These are phyloP conservation scores for Epirrhoe tristata DNA, from an alignment of 2,888 invertebrate species.

Conservation along the genomic window DNA sequence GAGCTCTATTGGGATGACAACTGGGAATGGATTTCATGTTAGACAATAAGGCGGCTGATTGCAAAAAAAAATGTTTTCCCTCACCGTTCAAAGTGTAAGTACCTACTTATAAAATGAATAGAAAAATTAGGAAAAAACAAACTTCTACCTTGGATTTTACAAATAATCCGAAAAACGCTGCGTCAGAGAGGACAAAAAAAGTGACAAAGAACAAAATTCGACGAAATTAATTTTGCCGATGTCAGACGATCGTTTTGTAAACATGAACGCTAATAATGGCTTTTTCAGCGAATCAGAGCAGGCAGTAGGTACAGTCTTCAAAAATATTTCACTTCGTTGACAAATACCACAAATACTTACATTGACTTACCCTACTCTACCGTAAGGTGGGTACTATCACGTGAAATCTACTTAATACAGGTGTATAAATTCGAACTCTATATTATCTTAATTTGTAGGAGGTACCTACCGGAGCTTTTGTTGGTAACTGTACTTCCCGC, in stretches of 20 bases:
- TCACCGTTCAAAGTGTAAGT: too few species aligned
- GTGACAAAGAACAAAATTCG: slow-evolving; percentile 41
- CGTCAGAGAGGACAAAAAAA: slow-evolving; percentile 21
- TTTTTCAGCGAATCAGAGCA: slow-evolving; percentile 62
- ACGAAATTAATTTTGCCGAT: slow-evolving; percentile 51
- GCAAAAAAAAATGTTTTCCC: too few species aligned
- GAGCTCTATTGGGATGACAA: too few species aligned
- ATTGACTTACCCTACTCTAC: not conserved
- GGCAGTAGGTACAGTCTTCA: slow-evolving; percentile 48
- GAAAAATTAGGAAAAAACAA: too few species aligned
- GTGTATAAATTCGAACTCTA: not conserved
- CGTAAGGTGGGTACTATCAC: too few species aligned
- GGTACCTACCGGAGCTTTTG: not conserved
- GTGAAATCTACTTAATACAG: not conserved
- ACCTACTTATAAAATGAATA: too few species aligned
- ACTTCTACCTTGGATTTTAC: not conserved
- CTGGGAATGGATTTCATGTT: too few species aligned
- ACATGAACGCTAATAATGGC: slow-evolving; percentile 62
- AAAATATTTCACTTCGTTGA: not conserved
- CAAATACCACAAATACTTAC: not conserved
- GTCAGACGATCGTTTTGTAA: slow-evolving; percentile 48
- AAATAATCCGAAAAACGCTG: slow-evolving; percentile 6
- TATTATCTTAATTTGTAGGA: not conserved
- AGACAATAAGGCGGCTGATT: too few species aligned
- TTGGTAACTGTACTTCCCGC: slow-evolving; percentile 39